Evolutionary conservation across 2,888 invertebrate species (phyloP), one percentile per base, ranked within the genome.

Genomic region (Ephialtes manifestator): DNA sequence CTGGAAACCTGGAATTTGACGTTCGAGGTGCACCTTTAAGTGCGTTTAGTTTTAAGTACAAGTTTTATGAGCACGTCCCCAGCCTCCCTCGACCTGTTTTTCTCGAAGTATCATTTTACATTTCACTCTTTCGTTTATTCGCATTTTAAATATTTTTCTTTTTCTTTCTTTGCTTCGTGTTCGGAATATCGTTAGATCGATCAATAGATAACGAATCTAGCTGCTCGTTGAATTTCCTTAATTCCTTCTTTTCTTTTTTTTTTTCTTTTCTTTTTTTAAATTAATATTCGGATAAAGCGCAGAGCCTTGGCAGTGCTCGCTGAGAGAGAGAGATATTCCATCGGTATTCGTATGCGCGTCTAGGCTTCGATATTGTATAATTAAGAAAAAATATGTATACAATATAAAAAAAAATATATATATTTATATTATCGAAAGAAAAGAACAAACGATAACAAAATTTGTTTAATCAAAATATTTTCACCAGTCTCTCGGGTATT

Each of bases 271-370:
- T 68, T 18, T n/a, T 43, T 68, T 70, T 72, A 51, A 68, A 60
- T 72, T 53, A 80, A 67, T 55, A 53, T 53, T 80, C 70, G 67
- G 67, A 81, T 53, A 82, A 77, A 63, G 63, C 85, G 87, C 82
- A 87, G 87, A 91, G 90, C 88, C 88, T 90, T 90, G 92, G 92
- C 93, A 92, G 92, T 93, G 91, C 88, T 89, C 90, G 90, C 90
- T 90, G 89, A 89, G 86, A 87, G 85, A 83, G n/a, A 75, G 74
- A 70, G 74, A 83, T 72, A 78, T 63, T 79, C 48, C 28, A 67
- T 51, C 39, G 53, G 67, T 2, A 72, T 51, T 78, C 63, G 74
- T 70, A 72, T 74, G 53, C 76, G 76, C 84, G 71, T 72, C 80
- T 81, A 85, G 83, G 76, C 65, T 81, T 85, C 53, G 81, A 81